phyloP scores from a whole-genome alignment of 2,888 invertebrate genomes.

The Nemotelus nigrinus region DNA sequence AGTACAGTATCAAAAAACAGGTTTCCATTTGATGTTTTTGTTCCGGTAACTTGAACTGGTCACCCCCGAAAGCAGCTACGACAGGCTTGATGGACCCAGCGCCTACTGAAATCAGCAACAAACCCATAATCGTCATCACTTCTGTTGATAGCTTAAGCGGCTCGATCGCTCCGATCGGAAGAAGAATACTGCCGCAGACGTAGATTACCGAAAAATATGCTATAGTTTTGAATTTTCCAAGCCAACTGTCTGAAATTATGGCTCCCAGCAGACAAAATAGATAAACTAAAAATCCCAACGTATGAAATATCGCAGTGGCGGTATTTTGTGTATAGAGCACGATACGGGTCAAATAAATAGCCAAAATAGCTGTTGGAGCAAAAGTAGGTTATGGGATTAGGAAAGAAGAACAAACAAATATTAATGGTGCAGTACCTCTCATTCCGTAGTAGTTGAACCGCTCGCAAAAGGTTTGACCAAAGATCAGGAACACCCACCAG shows the following conservation, averaged over 20 bases:
- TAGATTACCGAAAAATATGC: slow-evolving; percentile 89
- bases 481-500: slow-evolving; percentile 62
- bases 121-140: slow-evolving; percentile 71
- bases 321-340: slow-evolving; percentile 76
- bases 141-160: slow-evolving; percentile 69
- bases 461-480: slow-evolving; percentile 98
- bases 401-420: neutral
- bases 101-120: slow-evolving; percentile 83
- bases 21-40: slow-evolving; percentile 80
- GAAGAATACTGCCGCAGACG: slow-evolving; percentile 79
- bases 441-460: slow-evolving; percentile 97
- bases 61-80: slow-evolving; percentile 94
- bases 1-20: slow-evolving; percentile 95
- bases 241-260: slow-evolving; percentile 89
- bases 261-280: slow-evolving; percentile 77
- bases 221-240: slow-evolving; percentile 87
- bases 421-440: slow-evolving; percentile 78
- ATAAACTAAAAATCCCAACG: slow-evolving; percentile 86
- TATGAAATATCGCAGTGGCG: slow-evolving; percentile 88
- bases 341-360: slow-evolving; percentile 85
- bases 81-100: slow-evolving; percentile 97
- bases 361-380: slow-evolving; percentile 82
- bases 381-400: neutral
- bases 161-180: slow-evolving; percentile 77
- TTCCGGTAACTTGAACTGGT: slow-evolving; percentile 86